Conservation (phyloP, 2,888 invertebrate genomes). For the Lutraria lutraria region DNA sequence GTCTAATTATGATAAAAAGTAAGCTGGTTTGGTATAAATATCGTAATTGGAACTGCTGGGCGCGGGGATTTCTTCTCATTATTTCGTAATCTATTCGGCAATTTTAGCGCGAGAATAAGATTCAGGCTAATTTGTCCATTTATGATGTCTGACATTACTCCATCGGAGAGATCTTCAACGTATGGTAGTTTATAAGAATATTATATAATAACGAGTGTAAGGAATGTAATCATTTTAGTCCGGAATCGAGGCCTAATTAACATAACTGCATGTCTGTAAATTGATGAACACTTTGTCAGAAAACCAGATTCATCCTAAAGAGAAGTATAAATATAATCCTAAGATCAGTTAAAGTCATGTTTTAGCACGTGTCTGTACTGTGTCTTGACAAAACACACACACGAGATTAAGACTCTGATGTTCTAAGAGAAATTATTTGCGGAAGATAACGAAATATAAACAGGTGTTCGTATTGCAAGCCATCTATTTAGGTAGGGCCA, state of each 20-base stretch:
- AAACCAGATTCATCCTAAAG: no score
- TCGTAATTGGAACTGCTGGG: slow-evolving; percentile 9
- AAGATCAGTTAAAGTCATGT: no score
- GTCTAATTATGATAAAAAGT: neutral
- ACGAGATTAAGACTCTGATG: no score
- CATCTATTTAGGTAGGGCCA: no score
- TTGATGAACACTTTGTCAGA: no score
- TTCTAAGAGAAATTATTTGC: no score
- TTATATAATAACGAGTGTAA: neutral
- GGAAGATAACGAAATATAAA: no score
- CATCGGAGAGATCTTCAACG: neutral
- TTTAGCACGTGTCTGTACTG: no score
- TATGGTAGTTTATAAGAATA: neutral
- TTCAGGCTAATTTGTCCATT: neutral
- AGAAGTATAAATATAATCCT: no score
- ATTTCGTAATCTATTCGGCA: neutral
- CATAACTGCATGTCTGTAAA: no score
- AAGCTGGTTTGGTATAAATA: neutral
- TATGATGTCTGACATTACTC: neutral
- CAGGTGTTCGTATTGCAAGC: no score
- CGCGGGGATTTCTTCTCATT: neutral
- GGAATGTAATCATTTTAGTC: neutral
- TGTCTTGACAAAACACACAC: no score
- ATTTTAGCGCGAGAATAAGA: neutral
- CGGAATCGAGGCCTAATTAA: neutral